Evolutionary conservation across 1,140 invertebrate genomes (phyloP).

Genomic region (Neodiprion virginianus): DNA sequence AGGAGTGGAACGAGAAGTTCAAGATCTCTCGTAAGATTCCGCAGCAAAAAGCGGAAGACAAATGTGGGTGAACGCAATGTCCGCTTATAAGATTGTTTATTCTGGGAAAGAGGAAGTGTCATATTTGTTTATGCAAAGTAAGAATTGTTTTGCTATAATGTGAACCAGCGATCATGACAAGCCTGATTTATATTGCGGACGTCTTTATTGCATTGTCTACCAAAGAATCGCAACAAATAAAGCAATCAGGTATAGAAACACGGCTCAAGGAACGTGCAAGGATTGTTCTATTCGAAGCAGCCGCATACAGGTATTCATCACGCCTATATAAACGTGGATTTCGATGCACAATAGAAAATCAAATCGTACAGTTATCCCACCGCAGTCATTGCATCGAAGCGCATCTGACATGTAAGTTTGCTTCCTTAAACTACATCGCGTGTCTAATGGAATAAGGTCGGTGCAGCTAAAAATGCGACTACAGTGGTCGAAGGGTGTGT

Average conservation of each 20-base stretch:
- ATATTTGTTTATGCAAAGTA: slow-evolving; percentile 50
- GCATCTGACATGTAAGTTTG: too few relatives aligned
- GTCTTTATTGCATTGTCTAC: slow-evolving; percentile 46
- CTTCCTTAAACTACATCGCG: too few relatives aligned
- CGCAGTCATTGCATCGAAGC: too few relatives aligned
- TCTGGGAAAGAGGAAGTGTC: slow-evolving; percentile 43
- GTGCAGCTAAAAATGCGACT: too few relatives aligned
- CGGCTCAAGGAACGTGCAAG: slow-evolving; percentile 12
- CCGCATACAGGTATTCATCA: too few relatives aligned
- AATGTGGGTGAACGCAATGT: slow-evolving; percentile 50
- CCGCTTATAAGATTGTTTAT: slow-evolving; percentile 31
- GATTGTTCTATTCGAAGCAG: slow-evolving; percentile 7
- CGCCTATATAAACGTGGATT: too few relatives aligned
- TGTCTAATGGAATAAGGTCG: too few relatives aligned
- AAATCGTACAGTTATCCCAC: too few relatives aligned
- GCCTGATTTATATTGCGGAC: slow-evolving; percentile 47
- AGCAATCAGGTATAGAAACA: slow-evolving; percentile 7
- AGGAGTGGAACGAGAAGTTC: too few relatives aligned
- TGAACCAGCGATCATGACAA: slow-evolving; percentile 27
- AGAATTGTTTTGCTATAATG: slow-evolving; percentile 25
- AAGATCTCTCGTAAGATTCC: background rate
- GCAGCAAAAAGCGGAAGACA: slow-evolving; percentile 31
- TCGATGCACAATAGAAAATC: too few relatives aligned
- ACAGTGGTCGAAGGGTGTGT: too few relatives aligned
- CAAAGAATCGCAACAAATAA: slow-evolving; percentile 21